phyloP scores from a whole-genome alignment of 2,888 invertebrate genomes.

The Tinea pellionella region DNA sequence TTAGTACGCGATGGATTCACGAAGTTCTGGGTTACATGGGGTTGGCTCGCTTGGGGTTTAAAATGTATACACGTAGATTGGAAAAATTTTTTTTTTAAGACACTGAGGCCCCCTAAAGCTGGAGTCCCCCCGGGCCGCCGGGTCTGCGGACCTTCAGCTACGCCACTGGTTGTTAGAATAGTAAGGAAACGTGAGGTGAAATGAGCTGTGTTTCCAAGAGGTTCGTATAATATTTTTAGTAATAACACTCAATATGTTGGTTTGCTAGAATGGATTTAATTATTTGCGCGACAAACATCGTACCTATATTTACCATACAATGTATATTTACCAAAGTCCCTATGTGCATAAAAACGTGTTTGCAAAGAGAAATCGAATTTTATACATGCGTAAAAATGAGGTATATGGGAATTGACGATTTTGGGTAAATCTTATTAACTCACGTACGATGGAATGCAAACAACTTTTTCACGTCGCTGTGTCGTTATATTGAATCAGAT shows the following conservation, averaged over 20 bases:
- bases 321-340: not conserved
- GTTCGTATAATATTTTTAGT: conserved; percentile 6
- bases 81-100: too few relatives aligned
- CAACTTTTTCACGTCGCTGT: not conserved
- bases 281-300: not conserved
- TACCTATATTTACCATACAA: not conserved
- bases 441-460: not conserved
- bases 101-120: too few relatives aligned
- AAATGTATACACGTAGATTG: too few relatives aligned
- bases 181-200: too few relatives aligned
- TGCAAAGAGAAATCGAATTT: not conserved
- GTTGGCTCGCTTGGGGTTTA: too few relatives aligned
- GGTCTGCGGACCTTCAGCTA: too few relatives aligned
- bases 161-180: too few relatives aligned
- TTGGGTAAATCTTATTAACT: not conserved
- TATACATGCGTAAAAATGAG: not conserved
- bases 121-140: too few relatives aligned
- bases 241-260: conserved; percentile 6
- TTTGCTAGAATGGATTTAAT: not conserved
- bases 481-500: not conserved
- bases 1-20: too few relatives aligned
- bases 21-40: too few relatives aligned
- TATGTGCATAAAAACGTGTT: not conserved
- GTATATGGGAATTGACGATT: not conserved
- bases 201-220: too few relatives aligned